Evolutionary conservation across 2,888 invertebrate genomes (phyloP).

Genomic region (Hypselothyrea guttata): DNA sequence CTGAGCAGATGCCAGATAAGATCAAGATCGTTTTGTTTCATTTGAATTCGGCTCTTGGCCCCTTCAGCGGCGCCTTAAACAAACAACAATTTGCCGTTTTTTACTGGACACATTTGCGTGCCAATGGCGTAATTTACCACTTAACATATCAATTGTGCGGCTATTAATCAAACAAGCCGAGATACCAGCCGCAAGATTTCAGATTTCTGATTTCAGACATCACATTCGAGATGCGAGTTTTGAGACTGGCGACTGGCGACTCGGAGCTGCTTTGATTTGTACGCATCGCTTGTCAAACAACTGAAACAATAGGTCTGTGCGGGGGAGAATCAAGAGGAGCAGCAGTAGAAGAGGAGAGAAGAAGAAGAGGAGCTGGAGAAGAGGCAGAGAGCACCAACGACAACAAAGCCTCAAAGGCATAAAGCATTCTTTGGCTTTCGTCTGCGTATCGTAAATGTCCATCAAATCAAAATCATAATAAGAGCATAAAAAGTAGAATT

Average conservation of each 20-base stretch:
- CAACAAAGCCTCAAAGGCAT: conserved; percentile 23
- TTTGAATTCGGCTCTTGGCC: conserved; percentile 14
- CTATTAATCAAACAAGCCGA: conserved; percentile 73
- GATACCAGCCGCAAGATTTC: conserved; percentile 1
- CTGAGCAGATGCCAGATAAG: conserved; percentile 37
- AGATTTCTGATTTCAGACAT: conserved; percentile 14
- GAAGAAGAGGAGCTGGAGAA: conserved; percentile 19
- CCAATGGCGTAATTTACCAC: conserved; percentile 78
- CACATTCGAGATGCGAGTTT: conserved; percentile 21
- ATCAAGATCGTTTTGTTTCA: conserved; percentile 41
- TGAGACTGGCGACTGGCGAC: neutral
- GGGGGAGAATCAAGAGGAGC: conserved; percentile 4
- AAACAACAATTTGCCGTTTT: conserved; percentile 67
- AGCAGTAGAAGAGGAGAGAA: conserved; percentile 19
- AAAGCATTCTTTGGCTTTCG: conserved; percentile 25
- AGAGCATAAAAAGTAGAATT: conserved; percentile 76
- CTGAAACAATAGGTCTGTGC: conserved; percentile 48
- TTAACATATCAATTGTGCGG: conserved; percentile 76
- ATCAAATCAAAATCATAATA: conserved; percentile 74
- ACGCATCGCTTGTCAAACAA: conserved; percentile 78
- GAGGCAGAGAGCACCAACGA: conserved; percentile 3
- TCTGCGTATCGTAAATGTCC: conserved; percentile 69
- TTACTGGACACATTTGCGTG: conserved; percentile 67
- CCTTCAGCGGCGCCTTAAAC: conserved; percentile 74
- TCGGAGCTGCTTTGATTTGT: conserved; percentile 67